Evolutionary conservation across 2,888 invertebrate genomes (phyloP).

Genomic region (Biston stratarius): DNA sequence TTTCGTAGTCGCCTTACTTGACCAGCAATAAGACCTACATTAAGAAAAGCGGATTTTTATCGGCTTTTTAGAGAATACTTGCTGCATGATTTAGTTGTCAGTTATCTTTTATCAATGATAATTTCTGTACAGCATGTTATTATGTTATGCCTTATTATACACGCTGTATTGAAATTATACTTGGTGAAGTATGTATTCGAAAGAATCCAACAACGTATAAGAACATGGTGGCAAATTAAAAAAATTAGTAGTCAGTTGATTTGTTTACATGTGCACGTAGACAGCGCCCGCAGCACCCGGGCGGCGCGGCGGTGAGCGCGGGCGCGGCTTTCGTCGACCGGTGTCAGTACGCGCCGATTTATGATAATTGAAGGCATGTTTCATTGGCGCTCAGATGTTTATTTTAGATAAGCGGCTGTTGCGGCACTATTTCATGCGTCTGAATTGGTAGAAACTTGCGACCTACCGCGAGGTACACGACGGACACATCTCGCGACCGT

Average conservation of each 20-base stretch:
- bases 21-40: too few relatives aligned
- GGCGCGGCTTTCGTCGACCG: conserved; percentile 76
- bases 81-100: too few relatives aligned
- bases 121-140: too few relatives aligned
- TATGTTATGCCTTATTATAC: too few relatives aligned
- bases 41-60: too few relatives aligned
- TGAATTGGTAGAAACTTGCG: conserved; percentile 78
- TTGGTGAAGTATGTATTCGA: too few relatives aligned
- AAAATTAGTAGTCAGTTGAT: conserved; percentile 52
- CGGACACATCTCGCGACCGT: conserved; percentile 48
- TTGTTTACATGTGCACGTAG: conserved; percentile 65
- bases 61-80: too few relatives aligned
- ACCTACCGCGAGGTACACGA: conserved; percentile 74
- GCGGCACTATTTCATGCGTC: conserved; percentile 83
- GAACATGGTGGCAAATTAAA: conserved; percentile 3
- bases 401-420: conserved; percentile 83
- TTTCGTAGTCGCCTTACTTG: too few relatives aligned
- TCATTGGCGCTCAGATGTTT: conserved; percentile 84
- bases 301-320: conserved; percentile 56
- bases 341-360: conserved; percentile 82
- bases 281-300: conserved; percentile 21
- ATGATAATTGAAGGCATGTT: conserved; percentile 86
- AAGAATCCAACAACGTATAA: background rate
- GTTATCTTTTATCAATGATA: too few relatives aligned
- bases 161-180: too few relatives aligned